Evolutionary conservation across 2,888 invertebrate genomes (phyloP).

Genomic region (Embidobia sp.): DNA sequence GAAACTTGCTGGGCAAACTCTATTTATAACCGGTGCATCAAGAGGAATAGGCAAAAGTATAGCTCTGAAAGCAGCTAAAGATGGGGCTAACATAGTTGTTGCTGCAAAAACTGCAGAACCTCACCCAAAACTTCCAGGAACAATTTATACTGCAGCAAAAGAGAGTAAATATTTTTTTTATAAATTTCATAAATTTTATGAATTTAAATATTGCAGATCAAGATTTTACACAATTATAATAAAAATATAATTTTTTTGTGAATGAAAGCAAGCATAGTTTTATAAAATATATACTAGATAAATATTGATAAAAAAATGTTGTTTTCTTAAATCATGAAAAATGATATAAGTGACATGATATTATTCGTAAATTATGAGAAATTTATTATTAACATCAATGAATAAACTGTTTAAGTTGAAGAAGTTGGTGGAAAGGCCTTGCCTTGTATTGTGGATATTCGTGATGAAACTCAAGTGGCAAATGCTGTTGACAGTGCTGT

Average conservation of each 20-base stretch:
- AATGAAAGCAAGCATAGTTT: constrained; percentile 87
- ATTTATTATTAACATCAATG: too few relatives aligned
- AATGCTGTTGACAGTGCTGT: constrained; percentile 89
- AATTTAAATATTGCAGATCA: too few relatives aligned
- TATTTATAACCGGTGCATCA: constrained; percentile 98
- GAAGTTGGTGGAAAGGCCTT: constrained; percentile 92
- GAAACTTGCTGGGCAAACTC: constrained; percentile 92
- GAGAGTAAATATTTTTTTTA: constrained; percentile 87
- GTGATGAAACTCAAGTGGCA: constrained; percentile 89
- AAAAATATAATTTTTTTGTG: too few relatives aligned
- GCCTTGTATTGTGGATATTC: constrained; percentile 93
- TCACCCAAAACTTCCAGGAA: constrained; percentile 95
- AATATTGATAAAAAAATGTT: too few relatives aligned
- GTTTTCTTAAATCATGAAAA: too few relatives aligned
- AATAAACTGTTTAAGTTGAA: constrained; percentile 90
- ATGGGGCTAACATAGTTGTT: constrained; percentile 95
- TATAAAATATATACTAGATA: not conserved
- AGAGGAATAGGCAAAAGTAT: constrained; percentile 98
- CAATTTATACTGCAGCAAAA: constrained; percentile 94
- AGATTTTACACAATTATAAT: too few relatives aligned
- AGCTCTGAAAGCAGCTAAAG: constrained; percentile 94
- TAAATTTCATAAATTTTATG: too few relatives aligned
- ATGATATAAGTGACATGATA: too few relatives aligned
- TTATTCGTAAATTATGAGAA: too few relatives aligned
- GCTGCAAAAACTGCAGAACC: constrained; percentile 95